A percentile compares a stretch with the other conserved stretches of the same genome.
phyloP scores from a whole-genome alignment of 2,113 vertebrate species.

The Dromaius novaehollandiae region DNA sequence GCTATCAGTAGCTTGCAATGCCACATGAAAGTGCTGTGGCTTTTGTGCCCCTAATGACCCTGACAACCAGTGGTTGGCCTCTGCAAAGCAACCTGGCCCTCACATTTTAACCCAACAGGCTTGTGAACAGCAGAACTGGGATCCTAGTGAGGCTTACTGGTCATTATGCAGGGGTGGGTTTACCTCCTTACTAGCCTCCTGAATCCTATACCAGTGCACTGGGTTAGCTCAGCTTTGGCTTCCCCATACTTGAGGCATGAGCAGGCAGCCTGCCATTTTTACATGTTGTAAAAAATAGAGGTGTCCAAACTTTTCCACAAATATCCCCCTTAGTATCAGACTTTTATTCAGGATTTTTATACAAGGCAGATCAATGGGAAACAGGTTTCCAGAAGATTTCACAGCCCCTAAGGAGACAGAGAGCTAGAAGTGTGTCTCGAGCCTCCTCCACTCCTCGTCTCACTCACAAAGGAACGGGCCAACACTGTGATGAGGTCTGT shows the following conservation, averaged over 20 bases:
- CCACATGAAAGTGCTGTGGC: background rate
- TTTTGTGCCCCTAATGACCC: background rate
- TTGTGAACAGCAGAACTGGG: background rate
- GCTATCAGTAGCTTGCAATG: background rate
- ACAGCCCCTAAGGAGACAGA: constrained; percentile 36
- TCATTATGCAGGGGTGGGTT: background rate
- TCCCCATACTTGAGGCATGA: background rate
- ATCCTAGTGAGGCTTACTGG: background rate
- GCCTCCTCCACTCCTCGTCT: constrained; percentile 57
- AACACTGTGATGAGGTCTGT: constrained; percentile 62
- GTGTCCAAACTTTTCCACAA: background rate
- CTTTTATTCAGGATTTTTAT: constrained; percentile 24
- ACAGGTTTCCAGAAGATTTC: constrained; percentile 45
- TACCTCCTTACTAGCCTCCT: background rate
- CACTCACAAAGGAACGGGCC: constrained; percentile 33
- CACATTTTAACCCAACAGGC: background rate
- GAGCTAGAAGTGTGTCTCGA: constrained; percentile 62
- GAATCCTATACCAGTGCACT: background rate
- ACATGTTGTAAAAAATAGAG: background rate
- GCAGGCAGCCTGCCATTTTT: background rate
- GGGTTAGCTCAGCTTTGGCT: background rate
- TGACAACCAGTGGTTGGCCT: background rate
- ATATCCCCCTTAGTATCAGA: background rate
- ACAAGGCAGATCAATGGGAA: background rate
- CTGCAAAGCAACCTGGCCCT: background rate